These are phyloP conservation scores for Drosophila persimilis DNA, from an alignment of 1,140 invertebrate genomes.

Conservation along the genomic window DNA sequence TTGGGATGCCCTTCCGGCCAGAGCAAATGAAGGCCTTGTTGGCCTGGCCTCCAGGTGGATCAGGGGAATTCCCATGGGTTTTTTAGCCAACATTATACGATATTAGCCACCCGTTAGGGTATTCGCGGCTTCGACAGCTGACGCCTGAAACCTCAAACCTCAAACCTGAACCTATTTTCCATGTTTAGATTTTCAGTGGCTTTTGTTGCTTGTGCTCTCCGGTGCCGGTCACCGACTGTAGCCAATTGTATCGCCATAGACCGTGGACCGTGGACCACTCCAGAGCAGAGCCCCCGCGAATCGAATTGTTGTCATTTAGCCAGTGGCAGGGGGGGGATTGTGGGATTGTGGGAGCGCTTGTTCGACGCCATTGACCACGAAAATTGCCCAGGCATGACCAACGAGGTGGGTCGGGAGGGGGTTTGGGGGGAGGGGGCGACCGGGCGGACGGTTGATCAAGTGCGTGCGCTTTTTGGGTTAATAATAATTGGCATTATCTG, in stretches of 20 bases:
- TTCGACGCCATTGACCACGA: conserved; percentile 71
- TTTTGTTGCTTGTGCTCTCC: background rate
- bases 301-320: conserved; percentile 23
- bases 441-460: conserved; percentile 13
- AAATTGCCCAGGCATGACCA: conserved; percentile 62
- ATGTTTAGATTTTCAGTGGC: conserved; percentile 17
- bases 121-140: no score
- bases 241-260: conserved; percentile 26
- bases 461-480: conserved; percentile 65
- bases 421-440: background rate
- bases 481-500: conserved; percentile 75
- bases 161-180: no score
- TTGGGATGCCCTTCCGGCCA: no score
- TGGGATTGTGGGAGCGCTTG: conserved; percentile 10
- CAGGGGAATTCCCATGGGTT: no score
- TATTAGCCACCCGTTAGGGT: no score
- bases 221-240: conserved; percentile 51
- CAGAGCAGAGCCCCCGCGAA: background rate
- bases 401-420: conserved; percentile 2
- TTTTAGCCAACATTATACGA: no score
- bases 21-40: no score
- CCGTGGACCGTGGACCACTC: conserved; percentile 6
- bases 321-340: conserved; percentile 14
- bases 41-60: no score
- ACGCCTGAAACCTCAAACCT: no score